Conservation (phyloP, 2,888 invertebrate genomes). For the Drosophila setosimentum region DNA sequence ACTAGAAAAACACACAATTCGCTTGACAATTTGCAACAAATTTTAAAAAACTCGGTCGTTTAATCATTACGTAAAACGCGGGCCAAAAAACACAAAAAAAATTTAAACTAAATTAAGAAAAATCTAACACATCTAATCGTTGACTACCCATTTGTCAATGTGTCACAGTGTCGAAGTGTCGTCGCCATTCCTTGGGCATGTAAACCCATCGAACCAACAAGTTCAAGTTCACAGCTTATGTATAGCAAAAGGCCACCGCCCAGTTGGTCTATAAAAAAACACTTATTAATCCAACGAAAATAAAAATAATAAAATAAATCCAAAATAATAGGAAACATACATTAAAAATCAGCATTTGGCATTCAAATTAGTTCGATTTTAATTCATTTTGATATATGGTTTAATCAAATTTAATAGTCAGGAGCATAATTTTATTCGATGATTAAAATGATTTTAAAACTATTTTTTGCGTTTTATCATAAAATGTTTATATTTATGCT, state of each 20-base stretch:
- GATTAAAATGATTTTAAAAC: constrained; percentile 9
- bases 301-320: neutral
- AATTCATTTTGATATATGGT: constrained; percentile 71
- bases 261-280: constrained; percentile 17
- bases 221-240: constrained; percentile 67
- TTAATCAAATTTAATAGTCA: constrained; percentile 62
- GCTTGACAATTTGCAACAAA: constrained; percentile 73
- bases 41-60: constrained; percentile 70
- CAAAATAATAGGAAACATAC: constrained; percentile 1
- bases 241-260: constrained; percentile 18
- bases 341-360: constrained; percentile 23
- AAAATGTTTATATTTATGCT: constrained; percentile 29
- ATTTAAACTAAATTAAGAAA: constrained; percentile 11
- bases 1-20: constrained; percentile 43
- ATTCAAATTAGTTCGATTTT: constrained; percentile 38
- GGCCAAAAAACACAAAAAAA: constrained; percentile 27
- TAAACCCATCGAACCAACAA: constrained; percentile 56
- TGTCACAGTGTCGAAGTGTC: constrained; percentile 55
- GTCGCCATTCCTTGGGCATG: constrained; percentile 35
- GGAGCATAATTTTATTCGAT: neutral
- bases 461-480: constrained; percentile 8
- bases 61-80: constrained; percentile 77
- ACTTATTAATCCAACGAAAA: constrained; percentile 10
- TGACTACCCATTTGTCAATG: constrained; percentile 60
- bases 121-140: constrained; percentile 36